A percentile compares a stretch with the other conserved stretches of the same genome.
Conservation (phyloP, 2,888 invertebrate genomes). For the Synanthedon formicaeformis region DNA sequence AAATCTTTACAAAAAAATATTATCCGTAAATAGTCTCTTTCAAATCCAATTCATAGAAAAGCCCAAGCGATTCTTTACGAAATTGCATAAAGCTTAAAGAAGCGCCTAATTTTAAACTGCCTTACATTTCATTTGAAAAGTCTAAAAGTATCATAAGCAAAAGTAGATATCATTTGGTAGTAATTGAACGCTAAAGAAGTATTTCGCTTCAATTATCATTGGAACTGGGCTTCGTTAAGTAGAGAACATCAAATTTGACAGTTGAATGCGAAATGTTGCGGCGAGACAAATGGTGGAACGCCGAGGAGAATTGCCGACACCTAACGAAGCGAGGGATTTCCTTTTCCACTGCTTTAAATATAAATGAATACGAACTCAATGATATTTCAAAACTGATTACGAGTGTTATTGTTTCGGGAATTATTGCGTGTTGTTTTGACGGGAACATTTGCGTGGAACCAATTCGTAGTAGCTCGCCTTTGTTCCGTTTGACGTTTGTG, state of each 20-base stretch:
- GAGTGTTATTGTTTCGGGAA: conserved; percentile 4
- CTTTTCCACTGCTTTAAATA: conserved; percentile 9
- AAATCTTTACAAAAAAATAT: too few species aligned
- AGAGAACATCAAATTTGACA: conserved; percentile 37
- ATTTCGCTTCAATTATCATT: conserved; percentile 1
- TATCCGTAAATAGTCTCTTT: too few species aligned
- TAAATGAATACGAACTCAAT: conserved; percentile 13
- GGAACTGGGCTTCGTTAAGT: conserved; percentile 22
- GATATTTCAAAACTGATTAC: conserved; percentile 20
- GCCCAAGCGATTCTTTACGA: too few species aligned
- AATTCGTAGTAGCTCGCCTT: conserved; percentile 2
- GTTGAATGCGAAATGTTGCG: conserved; percentile 28
- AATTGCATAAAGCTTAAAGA: too few species aligned
- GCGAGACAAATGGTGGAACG: conserved; percentile 24
- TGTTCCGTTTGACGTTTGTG: conserved; percentile 5
- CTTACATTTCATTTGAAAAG: too few species aligned
- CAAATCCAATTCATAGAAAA: too few species aligned
- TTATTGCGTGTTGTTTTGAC: conserved; percentile 1
- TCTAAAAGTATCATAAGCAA: background rate
- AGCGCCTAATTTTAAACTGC: too few species aligned
- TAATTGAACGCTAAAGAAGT: background rate
- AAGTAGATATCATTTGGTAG: background rate
- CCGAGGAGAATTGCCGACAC: conserved; percentile 1
- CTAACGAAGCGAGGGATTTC: background rate
- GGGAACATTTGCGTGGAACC: background rate